phyloP scores from a whole-genome alignment of 2,797 vertebrate species.

The Phataginus tricuspis region DNA sequence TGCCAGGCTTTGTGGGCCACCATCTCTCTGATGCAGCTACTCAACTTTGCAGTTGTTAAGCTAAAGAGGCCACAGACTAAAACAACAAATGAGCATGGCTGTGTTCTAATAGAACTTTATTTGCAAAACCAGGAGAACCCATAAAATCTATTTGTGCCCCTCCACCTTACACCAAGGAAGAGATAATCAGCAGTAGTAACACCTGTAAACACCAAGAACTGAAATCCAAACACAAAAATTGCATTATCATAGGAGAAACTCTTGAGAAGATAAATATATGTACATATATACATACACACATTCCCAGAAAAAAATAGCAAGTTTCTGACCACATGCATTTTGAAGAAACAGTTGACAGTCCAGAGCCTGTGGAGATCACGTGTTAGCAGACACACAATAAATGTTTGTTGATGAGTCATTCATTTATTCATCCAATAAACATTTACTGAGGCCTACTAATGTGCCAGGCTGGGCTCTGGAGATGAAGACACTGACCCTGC shows the following conservation, averaged over 20 bases:
- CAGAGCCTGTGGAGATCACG: conserved; percentile 50
- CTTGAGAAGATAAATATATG: neutral
- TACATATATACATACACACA: no score
- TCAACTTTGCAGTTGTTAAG: neutral
- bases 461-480: conserved; percentile 57
- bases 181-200: neutral
- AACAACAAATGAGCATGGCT: neutral
- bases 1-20: neutral
- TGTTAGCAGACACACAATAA: conserved; percentile 59
- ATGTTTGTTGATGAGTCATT: conserved; percentile 60
- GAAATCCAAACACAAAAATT: conserved; percentile 41
- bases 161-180: neutral
- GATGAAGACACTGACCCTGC: conserved; percentile 42
- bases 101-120: neutral
- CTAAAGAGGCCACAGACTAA: neutral
- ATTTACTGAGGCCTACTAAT: conserved; percentile 64
- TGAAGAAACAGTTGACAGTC: conserved; percentile 49
- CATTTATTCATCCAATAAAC: conserved; percentile 72
- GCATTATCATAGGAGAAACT: conserved; percentile 28
- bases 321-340: conserved; percentile 38
- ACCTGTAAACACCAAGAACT: conserved; percentile 17
- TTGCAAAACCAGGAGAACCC: neutral
- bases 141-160: neutral
- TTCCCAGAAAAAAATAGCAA: neutral
- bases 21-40: neutral